Conservation (phyloP, 2,113 vertebrate genomes). For the Emberiza fucata region DNA sequence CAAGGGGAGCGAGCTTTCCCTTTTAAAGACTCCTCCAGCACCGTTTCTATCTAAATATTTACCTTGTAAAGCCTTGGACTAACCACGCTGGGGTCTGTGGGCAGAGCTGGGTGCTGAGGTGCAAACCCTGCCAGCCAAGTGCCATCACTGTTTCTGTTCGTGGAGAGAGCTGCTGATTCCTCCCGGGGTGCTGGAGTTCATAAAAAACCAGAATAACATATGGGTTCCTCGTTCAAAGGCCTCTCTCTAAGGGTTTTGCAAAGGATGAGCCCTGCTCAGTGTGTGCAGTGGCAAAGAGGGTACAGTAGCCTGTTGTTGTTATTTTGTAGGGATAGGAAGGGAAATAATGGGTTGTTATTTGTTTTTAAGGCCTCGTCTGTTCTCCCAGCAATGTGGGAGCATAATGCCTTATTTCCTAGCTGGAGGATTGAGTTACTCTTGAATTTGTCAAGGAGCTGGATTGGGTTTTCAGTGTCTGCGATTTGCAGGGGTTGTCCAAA, state of each 20-base stretch:
- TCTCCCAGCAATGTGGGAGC: background rate
- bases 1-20: background rate
- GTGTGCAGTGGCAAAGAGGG: background rate
- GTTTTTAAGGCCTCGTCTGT: conserved; percentile 1
- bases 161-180: background rate
- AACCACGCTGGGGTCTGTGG: background rate
- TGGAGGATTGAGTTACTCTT: background rate
- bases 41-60: background rate
- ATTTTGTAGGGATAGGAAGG: background rate
- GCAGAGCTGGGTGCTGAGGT: background rate
- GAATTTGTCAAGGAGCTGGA: background rate
- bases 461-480: background rate
- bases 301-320: background rate
- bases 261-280: background rate
- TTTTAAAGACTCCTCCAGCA: background rate
- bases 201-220: background rate
- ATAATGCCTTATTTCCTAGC: background rate
- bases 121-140: background rate
- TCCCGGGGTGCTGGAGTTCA: background rate
- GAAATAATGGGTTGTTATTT: background rate
- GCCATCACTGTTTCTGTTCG: fast-evolving
- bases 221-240: background rate
- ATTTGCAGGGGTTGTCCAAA: background rate
- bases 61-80: background rate
- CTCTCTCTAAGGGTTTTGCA: background rate